Percentiles rank a stretch among this genome's conserved stretches.
Conservation (phyloP, 1,140 invertebrate species). For the Coenobita brevimanus region DNA sequence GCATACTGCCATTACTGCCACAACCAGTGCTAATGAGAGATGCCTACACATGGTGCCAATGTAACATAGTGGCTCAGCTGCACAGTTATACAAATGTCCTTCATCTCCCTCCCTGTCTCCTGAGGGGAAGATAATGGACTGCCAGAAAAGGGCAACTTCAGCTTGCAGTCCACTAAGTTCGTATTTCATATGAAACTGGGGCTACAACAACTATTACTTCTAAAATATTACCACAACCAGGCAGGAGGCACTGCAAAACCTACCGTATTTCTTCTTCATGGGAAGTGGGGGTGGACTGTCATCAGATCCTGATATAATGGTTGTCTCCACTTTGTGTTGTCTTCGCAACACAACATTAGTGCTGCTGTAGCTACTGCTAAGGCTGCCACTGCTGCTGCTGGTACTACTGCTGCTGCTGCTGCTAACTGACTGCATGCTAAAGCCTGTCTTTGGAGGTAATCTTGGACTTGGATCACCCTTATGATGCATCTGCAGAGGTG, state of each 20-base stretch:
- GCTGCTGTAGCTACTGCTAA: conserved; percentile 10
- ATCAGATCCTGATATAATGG: neutral
- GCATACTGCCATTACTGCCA: too few relatives aligned
- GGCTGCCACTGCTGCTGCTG: conserved; percentile 30
- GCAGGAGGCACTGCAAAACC: conserved; percentile 73
- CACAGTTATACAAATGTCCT: too few relatives aligned
- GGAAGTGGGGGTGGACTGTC: conserved; percentile 86
- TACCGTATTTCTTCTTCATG: conserved; percentile 94
- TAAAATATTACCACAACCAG: neutral
- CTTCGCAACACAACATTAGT: neutral
- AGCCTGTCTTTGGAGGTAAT: conserved; percentile 37
- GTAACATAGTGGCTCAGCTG: too few relatives aligned
- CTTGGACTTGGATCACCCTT: conserved; percentile 45
- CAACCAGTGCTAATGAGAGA: too few relatives aligned
- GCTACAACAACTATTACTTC: neutral
- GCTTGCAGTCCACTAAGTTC: too few relatives aligned
- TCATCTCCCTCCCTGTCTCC: too few relatives aligned
- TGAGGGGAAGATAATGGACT: too few relatives aligned
- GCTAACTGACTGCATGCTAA: neutral
- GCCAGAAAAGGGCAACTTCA: too few relatives aligned
- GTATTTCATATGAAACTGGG: too few relatives aligned
- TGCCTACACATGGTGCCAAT: too few relatives aligned
- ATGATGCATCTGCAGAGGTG: neutral
- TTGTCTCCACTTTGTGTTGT: neutral
- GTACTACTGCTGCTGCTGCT: conserved; percentile 50